Base-by-base conservation (phyloP, 2,113 vertebrate species). In the Solea senegalensis region DNA sequence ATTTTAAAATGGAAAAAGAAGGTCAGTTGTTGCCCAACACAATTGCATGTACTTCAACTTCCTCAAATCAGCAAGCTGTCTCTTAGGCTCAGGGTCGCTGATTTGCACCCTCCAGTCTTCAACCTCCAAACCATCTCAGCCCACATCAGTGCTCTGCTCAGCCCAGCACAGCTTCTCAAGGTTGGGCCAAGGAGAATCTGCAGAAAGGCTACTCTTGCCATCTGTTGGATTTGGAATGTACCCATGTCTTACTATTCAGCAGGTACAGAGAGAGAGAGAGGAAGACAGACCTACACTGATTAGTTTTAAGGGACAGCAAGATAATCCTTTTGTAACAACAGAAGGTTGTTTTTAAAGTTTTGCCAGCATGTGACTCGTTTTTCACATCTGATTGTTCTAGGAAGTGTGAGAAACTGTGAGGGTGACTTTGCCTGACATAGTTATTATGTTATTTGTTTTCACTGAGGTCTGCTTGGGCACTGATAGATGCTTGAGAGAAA, bases 101-200 rank as follows among this genome's bases (percentile, higher is more conserved):
- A 63, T 78, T 65, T 9, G n/a, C 48, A 77, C 64, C 73, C 41
- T 68, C 58, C n/a, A 14, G 69, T 73, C 64, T 63, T 48, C 57
- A 73, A 51, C 72, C 60, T 80, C 63, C 70, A 69, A 65, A 82
- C 73, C 58, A 5, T 45, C 58, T 78, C 53, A 78, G 44, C 73
- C 71, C 59, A 69, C 65, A 79, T 83, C 82, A 68, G 69, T 1
- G 74, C 65, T 67, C 41, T 34, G 80, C 63, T 81, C 68, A 40
- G 45, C 85, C 77, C 86, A 43, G 80, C 86, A 88, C 83, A 86
- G 85, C 86, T 86, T 86, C 81, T 74, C 88, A 92, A 93, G 91
- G 90, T 92, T 74, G 80, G 80, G 70, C 77, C 80, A 89, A 90
- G 88, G 85, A 87, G 69, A 90, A 83, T 65, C 52, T 72, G 79